phyloP scores from a whole-genome alignment of 2,888 invertebrate species.

The Dynastes tityus region DNA sequence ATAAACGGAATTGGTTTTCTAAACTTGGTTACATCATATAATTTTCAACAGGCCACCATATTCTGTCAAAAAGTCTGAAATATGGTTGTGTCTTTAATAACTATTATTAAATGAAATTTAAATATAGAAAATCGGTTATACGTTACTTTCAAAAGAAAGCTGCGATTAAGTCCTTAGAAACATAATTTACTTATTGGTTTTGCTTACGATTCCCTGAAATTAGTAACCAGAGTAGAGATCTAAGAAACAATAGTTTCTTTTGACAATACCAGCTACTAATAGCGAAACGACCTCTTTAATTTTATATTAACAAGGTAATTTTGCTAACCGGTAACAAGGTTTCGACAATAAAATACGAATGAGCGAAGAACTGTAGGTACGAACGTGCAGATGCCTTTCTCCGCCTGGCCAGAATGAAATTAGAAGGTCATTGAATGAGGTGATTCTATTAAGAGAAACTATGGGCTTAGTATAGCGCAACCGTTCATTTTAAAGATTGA shows the following conservation, averaged over 20 bases:
- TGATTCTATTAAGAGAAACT: conserved; percentile 21
- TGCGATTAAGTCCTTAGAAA: too few species aligned
- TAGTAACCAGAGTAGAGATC: too few species aligned
- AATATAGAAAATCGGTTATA: too few species aligned
- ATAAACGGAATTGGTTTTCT: too few species aligned
- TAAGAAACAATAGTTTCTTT: too few species aligned
- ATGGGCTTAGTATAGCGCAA: background rate
- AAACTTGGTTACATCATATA: too few species aligned
- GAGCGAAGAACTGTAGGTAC: conserved; percentile 5
- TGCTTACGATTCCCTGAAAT: too few species aligned
- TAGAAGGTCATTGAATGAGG: conserved; percentile 20
- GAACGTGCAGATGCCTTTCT: background rate
- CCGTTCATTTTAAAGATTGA: background rate
- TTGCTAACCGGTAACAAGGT: conserved; percentile 10
- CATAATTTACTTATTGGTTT: background rate
- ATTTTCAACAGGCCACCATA: too few species aligned
- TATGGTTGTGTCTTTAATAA: too few species aligned
- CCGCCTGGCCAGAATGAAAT: conserved; percentile 3
- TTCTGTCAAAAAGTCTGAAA: too few species aligned
- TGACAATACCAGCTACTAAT: background rate
- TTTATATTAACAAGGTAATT: conserved; percentile 8
- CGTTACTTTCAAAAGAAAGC: too few species aligned
- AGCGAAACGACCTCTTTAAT: background rate
- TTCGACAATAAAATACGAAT: conserved; percentile 10
- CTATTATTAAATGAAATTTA: too few species aligned